Evolutionary conservation across 2,113 vertebrate species (phyloP), one percentile per base, ranked within the genome.

Genomic region (Pseudorhombus dupliciocellatus): DNA sequence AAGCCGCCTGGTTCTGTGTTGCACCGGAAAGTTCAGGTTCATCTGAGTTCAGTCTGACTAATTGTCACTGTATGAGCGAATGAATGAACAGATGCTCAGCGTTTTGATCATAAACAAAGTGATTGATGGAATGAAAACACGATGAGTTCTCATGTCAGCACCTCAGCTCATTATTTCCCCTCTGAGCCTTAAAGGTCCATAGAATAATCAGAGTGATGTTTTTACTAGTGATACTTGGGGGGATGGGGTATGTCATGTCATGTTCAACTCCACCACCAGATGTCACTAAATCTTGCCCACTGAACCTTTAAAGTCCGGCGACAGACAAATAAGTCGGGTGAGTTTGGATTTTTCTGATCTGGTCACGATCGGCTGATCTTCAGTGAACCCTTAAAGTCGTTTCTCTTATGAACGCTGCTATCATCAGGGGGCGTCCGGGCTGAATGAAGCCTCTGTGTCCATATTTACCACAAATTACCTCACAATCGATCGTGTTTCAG

Each of bases 101-200:
- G 73, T 89, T 81, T 81, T 83, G 61, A 82, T 87, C 68, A 84
- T 84, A 87, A 85, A 89, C 86, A 90, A 86, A 81, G 86, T 88
- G 73, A 44, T 62, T 75, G 79, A 83, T 89, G 85, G 75, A 37
- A 12, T 37, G 9, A 37, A 37, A 74, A 89, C 71, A 84, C 72
- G 81, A 81, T 77, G 64, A 59, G 15, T 63, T 53, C 64, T 66
- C 55, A 76, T 87, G 87, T 90, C 87, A 84, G 63, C 79, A 76
- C 59, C 59, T 61, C 34, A 0, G 64, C 28, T 87, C 77, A 89
- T 87, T 84, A 84, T 79, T 84, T 72, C 80, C 73, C 34, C 34
- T 11, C 34, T 10, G 34, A 37, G 34, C 10, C 10, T 37, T 37
- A 37, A 37, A 37, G 34, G 34, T 37, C 34, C 34, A 37, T 11